Base-by-base conservation (phyloP, 2,797 vertebrate species). In the Sphaeramia orbicularis region DNA sequence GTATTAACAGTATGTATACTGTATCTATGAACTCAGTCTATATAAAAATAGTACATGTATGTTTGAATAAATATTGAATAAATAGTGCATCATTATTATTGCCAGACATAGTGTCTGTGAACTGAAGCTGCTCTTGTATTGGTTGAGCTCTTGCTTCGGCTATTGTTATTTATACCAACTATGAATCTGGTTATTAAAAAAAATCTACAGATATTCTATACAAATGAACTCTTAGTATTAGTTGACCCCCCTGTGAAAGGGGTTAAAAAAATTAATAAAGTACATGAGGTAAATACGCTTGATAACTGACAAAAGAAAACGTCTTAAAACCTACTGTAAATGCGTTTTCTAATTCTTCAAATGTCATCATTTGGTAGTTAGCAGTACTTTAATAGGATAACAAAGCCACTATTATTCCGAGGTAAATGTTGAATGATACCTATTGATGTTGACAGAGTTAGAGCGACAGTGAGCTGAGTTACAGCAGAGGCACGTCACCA, bases 401-500 rank as follows among this genome's bases (percentile, higher is more conserved):
- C 0, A 21, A 5, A 10, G 10, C 51, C 36, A n/a, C 13, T 36
- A 45, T 6, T 45, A 21, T 16, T 35, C 19, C 27, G 44, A 57
- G 19, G 19, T 21, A 21, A 21, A 21, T 19, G 47, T 7, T 36
- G 38, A 57, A 47, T 10, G 36, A 24, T 16, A 35, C 11, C 9
- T 8, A 30, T 42, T 2, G 35, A 70, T 42, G 15, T 10, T 16
- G 37, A 50, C 30, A 12, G 19, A 11, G 42, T 10, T 10, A 21
- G 6, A 51, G 40, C 47, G 18, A 37, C 15, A n/a, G 36, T 45
- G 16, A 35, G 36, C 14, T 14, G 1, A 4, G 24, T 16, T 13
- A 11, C 36, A 52, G 37, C 0, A 16, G 36, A 32, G 24, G 48
- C 63, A 24, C 14, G 27, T 54, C 61, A 63, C 57, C 57, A 11